A percentile compares a stretch with the other conserved stretches of the same genome.
Evolutionary conservation across 2,113 vertebrate species (phyloP).

Genomic region (Notothenia rossii): DNA sequence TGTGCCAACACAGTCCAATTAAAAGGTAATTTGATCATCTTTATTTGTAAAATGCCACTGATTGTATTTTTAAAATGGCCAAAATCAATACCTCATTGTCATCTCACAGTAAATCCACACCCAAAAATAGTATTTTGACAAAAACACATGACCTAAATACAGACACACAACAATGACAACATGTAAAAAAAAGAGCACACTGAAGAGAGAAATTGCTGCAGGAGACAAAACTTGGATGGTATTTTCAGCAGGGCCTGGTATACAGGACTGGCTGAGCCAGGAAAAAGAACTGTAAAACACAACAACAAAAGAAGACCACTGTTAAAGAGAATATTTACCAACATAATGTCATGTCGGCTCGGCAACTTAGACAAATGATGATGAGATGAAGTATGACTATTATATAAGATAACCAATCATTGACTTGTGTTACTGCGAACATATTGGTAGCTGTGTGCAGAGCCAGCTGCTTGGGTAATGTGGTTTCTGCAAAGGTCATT

Average conservation of each 20-base stretch:
- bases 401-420: slow-evolving; percentile 1
- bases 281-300: slow-evolving; percentile 99
- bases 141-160: slow-evolving; percentile 59
- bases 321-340: slow-evolving; percentile 97
- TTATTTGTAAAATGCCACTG: slow-evolving; percentile 23
- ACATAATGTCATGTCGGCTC: slow-evolving; percentile 87
- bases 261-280: slow-evolving; percentile 99
- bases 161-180: slow-evolving; percentile 78
- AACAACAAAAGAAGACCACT: slow-evolving; percentile 99
- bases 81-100: slow-evolving; percentile 41
- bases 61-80: not conserved
- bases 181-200: slow-evolving; percentile 90
- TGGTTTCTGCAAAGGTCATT: not conserved
- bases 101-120: slow-evolving; percentile 42
- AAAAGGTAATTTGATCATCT: not conserved
- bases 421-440: slow-evolving; percentile 5
- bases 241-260: slow-evolving; percentile 99
- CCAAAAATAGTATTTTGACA: slow-evolving; percentile 53
- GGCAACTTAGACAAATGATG: slow-evolving; percentile 65
- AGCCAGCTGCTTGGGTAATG: not conserved
- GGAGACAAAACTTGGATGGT: slow-evolving; percentile 99
- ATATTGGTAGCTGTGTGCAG: not conserved
- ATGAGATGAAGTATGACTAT: slow-evolving; percentile 16
- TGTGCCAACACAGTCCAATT: slow-evolving; percentile 15
- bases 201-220: slow-evolving; percentile 99